Evolutionary conservation across 2,797 vertebrate genomes (phyloP).

Genomic region (Anabacerthia variegaticeps): DNA sequence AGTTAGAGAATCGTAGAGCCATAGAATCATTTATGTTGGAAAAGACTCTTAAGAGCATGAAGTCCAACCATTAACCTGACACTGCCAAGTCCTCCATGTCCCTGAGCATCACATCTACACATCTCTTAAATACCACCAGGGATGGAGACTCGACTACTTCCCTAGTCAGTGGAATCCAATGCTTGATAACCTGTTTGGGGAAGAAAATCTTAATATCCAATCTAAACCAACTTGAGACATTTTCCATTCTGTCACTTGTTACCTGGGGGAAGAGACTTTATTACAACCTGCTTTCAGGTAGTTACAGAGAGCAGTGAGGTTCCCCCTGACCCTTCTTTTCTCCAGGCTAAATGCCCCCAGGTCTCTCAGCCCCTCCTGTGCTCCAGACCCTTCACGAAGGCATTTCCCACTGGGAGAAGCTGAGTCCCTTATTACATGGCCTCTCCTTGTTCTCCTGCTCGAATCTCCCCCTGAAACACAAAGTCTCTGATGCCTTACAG

Average conservation of each 20-base stretch:
- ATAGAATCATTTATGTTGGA: neutral
- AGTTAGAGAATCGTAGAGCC: neutral
- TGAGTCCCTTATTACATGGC: neutral
- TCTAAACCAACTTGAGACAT: neutral
- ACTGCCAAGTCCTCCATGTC: neutral
- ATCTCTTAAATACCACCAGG: neutral
- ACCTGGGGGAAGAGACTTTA: neutral
- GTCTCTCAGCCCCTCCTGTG: neutral
- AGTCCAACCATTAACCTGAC: neutral
- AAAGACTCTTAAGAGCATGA: neutral
- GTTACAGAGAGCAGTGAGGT: neutral
- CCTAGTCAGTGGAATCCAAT: neutral
- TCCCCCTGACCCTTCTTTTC: neutral
- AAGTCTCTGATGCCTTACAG: neutral
- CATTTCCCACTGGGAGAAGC: neutral
- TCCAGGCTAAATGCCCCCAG: neutral
- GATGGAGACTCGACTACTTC: neutral
- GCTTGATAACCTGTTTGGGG: neutral
- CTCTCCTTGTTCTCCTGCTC: neutral
- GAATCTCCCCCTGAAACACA: neutral
- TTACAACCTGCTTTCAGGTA: neutral
- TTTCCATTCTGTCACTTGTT: neutral
- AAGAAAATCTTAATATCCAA: neutral
- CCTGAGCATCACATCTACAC: neutral
- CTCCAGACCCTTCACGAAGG: neutral